phyloP scores from a whole-genome alignment of 2,888 invertebrate species.

The Cheilosia grossa region DNA sequence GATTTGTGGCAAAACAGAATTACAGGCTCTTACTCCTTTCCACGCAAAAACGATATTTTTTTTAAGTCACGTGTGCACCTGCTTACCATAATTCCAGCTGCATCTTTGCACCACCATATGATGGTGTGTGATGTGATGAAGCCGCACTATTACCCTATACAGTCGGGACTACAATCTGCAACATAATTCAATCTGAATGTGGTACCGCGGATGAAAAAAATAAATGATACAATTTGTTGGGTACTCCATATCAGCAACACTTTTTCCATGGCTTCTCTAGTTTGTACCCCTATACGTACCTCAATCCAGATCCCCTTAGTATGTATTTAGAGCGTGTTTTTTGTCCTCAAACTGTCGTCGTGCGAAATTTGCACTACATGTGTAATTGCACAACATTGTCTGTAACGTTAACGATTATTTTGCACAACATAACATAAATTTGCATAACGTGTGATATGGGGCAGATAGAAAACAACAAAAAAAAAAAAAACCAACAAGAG shows the following conservation, averaged over 20 bases:
- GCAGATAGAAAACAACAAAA: conserved; percentile 1
- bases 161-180: too few relatives aligned
- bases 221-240: too few relatives aligned
- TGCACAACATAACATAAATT: conserved; percentile 44
- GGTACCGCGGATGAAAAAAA: too few relatives aligned
- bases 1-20: too few relatives aligned
- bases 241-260: not conserved
- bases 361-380: conserved; percentile 57
- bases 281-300: not conserved
- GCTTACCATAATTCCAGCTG: too few relatives aligned
- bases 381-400: conserved; percentile 61
- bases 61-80: too few relatives aligned
- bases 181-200: too few relatives aligned
- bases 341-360: conserved; percentile 54
- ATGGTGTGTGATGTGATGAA: too few relatives aligned
- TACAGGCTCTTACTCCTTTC: too few relatives aligned
- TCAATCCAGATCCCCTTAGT: not conserved
- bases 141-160: too few relatives aligned
- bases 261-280: conserved; percentile 15
- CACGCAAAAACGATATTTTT: too few relatives aligned
- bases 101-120: too few relatives aligned
- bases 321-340: conserved; percentile 24
- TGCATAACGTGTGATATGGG: conserved; percentile 63
- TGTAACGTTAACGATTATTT: conserved; percentile 48
- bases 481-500: conserved; percentile 14